Conservation (phyloP, 2,888 invertebrate genomes). For the Morinoia aosen region DNA sequence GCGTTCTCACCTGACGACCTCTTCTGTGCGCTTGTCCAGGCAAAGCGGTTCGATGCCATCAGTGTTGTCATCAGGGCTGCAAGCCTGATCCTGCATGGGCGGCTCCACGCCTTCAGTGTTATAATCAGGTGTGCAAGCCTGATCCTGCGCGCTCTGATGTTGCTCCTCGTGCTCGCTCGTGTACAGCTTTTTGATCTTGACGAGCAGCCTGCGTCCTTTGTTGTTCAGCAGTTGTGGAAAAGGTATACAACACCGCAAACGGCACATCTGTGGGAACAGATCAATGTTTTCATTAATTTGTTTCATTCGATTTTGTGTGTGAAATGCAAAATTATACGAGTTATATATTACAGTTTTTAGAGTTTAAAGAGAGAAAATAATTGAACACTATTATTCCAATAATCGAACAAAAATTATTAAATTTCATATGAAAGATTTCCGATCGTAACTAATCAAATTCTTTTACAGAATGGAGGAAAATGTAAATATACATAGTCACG, state of each 20-base stretch:
- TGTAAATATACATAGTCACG: too few species aligned
- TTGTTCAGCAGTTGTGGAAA: conserved; percentile 44
- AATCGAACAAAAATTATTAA: too few species aligned
- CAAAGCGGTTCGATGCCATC: too few species aligned
- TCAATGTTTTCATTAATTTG: not conserved
- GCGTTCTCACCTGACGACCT: conserved; percentile 55
- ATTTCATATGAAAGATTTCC: too few species aligned
- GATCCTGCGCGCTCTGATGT: not conserved
- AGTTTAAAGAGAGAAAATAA: too few species aligned
- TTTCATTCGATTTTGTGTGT: not conserved
- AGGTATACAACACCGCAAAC: conserved; percentile 47
- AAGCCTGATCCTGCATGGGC: too few species aligned
- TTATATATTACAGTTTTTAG: not conserved
- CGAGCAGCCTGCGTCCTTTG: conserved; percentile 49
- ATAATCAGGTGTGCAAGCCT: too few species aligned
- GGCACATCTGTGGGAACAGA: not conserved
- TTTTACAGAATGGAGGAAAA: too few species aligned
- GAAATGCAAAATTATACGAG: not conserved
- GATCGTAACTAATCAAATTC: too few species aligned
- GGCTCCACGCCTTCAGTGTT: too few species aligned
- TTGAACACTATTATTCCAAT: too few species aligned
- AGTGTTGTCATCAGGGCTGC: too few species aligned
- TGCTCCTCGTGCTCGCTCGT: conserved; percentile 54
- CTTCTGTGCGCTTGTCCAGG: conserved; percentile 54
- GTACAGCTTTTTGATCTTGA: conserved; percentile 57